A percentile compares a stretch with the other conserved stretches of the same genome.
phyloP scores from a whole-genome alignment of 2,797 vertebrate genomes.

The Poeciliopsis turneri region DNA sequence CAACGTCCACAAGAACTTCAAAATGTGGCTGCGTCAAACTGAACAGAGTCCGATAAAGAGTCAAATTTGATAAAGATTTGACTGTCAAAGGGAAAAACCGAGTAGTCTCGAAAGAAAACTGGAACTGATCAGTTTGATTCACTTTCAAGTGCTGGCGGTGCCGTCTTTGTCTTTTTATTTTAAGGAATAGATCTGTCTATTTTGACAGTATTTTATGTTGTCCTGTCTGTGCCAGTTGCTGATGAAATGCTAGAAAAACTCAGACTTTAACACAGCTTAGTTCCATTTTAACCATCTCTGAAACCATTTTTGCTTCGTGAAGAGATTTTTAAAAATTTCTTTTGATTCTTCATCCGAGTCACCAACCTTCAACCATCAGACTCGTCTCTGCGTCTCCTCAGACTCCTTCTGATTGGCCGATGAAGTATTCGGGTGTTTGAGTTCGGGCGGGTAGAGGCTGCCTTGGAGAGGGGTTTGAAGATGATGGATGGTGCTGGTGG shows the following conservation, averaged over 20 bases:
- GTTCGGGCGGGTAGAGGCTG: constrained; percentile 58
- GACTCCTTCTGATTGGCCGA: constrained; percentile 75
- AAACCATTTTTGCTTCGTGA: not conserved
- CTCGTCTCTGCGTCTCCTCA: constrained; percentile 38
- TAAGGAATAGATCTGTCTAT: constrained; percentile 20
- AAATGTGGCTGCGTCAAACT: not conserved
- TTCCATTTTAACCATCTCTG: not conserved
- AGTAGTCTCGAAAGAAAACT: not conserved
- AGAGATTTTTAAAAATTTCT: not conserved
- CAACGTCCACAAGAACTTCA: constrained; percentile 12
- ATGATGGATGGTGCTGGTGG: constrained; percentile 60
- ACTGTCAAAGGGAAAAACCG: not conserved
- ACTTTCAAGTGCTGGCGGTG: not conserved
- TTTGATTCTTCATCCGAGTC: not conserved
- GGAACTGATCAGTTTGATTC: not conserved
- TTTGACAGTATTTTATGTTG: not conserved
- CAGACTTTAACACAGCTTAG: not conserved
- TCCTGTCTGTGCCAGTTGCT: not conserved
- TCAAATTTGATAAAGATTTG: not conserved
- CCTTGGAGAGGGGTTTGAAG: not conserved
- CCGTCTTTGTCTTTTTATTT: constrained; percentile 6
- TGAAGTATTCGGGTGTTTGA: constrained; percentile 57
- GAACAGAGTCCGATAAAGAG: not conserved
- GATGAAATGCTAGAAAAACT: not conserved
- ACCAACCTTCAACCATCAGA: not conserved